Percentiles rank a stretch among this genome's conserved stretches.
These are phyloP conservation scores for Caenorhabditis doughertyi DNA, from an alignment of 2,888 invertebrate genomes.

Conservation along the genomic window DNA sequence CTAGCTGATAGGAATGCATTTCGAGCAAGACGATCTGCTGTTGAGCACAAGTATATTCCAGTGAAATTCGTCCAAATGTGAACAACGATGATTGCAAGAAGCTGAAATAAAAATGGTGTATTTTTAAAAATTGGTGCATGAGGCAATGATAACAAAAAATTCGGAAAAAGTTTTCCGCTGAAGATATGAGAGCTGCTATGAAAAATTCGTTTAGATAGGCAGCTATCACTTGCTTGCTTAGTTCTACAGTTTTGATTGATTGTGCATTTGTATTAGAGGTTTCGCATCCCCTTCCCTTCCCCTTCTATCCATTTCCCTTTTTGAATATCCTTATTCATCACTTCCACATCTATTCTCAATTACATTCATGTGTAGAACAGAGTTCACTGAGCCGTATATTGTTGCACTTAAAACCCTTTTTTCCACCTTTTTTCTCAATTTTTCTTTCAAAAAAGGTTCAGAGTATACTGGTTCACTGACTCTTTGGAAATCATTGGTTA, in stretches of 20 bases:
- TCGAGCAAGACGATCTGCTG: conserved; percentile 73
- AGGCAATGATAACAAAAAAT: not conserved
- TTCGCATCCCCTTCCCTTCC: not conserved
- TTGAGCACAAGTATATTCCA: conserved; percentile 77
- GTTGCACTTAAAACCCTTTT: conserved; percentile 26
- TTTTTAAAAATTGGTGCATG: not conserved
- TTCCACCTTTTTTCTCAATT: not conserved
- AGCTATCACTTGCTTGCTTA: too few species aligned
- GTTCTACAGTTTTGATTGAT: too few species aligned
- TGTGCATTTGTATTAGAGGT: too few species aligned
- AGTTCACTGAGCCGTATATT: conserved; percentile 29
- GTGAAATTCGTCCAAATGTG: conserved; percentile 81
- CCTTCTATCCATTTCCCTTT: not conserved
- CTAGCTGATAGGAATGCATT: conserved; percentile 72
- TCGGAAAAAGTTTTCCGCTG: too few species aligned
- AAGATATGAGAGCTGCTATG: too few species aligned
- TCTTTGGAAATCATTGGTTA: conserved; percentile 25
- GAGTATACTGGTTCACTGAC: conserved; percentile 29
- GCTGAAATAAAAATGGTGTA: conserved; percentile 69
- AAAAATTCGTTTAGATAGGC: too few species aligned
- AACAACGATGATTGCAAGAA: conserved; percentile 77
- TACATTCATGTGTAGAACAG: not conserved
- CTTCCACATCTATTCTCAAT: not conserved
- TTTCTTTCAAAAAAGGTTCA: not conserved
- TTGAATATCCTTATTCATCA: not conserved